Evolutionary conservation across 2,113 vertebrate species (phyloP), one percentile per base, ranked within the genome.

Genomic region (Ramphastos sulfuratus): DNA sequence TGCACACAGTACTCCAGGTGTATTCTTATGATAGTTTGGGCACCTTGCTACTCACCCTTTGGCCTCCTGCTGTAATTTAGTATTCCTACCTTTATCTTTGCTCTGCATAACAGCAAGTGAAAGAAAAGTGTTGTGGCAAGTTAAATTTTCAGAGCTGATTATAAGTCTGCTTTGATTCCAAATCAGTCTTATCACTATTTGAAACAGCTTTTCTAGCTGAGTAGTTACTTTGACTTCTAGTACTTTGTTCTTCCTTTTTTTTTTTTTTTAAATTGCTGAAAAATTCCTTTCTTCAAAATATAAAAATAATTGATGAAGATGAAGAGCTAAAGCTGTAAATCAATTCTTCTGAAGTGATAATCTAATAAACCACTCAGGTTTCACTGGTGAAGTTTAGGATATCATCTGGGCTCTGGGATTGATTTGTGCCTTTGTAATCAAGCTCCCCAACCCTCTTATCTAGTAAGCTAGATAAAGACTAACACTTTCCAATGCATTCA

Each of bases 301-400:
- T 21, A 77, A 74, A 92, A 90, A 69, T 71, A 91, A 87, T 19
- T 77, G 54, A 72, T 65, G 48, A 70, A 89, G 59, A 82, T 56
- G 69, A 18, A 88, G 70, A 92, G 77, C 48, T 79, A 82, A 90
- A 92, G 76, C 77, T 82, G 58, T 73, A 84, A 95, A 85, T 79
- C 83, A 95, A 54, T 76, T 76, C 85, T 91, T 91, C 92, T 82
- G 94, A 82, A 91, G 74, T 44, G 76, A 95, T 95, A 96, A 95
- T 90, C 82, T 93, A 94, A 94, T 92, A 93, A 95, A 85, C 54
- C 80, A 92, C 63, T 94, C 31, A 50, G 74, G 46, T 46, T 89
- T 81, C 58, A 52, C 24, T 76, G 70, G 14, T 82, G 44, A 91
- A 85, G 55, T 82, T 89, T 20, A 82, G 87, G 80, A 89, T 87